Evolutionary conservation across 2,113 vertebrate genomes (phyloP), one percentile per base, ranked within the genome.

Genomic region (Elephas maximus): DNA sequence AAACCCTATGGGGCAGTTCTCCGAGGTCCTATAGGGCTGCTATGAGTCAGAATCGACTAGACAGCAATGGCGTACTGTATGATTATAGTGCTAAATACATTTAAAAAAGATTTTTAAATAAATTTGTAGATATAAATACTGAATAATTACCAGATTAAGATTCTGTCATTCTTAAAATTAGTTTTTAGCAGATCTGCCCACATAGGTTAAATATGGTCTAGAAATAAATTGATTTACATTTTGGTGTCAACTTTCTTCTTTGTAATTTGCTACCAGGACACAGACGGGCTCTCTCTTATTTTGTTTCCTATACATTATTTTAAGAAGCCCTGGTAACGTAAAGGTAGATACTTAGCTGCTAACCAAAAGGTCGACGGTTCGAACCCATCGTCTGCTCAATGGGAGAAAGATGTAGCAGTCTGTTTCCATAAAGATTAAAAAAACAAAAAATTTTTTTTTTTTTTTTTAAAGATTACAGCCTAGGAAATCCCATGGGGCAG

Each of bases 181-280:
- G 48, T 37, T 73, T 90, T 44, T 91, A 57, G 45, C 5, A 37
- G n/a, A 92, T 63, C 28, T 97, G 62, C 48, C 8, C 26, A 57
- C 28, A 78, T 63, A 74, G 45, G 6, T 95, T 91, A 84, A 44
- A 44, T 86, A 28, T 67, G 41, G 26, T 73, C 30, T 83, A 91
- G 57, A 93, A 69, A 74, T 33, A 37, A 90, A 77, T 88, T 82
- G 57, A 65, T 81, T 92, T 93, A 33, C 23, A 62, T 78, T 92
- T 96, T 60, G 12, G 33, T 63, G 24, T 71, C 83, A 80, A 6
- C 17, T 82, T 77, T 73, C 60, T 83, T 69, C 67, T 44, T 71
- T 86, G n/a, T 45, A 51, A 76, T 88, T 89, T 93, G 44, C 7
- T 60, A 33, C 41, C 5, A 89, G n/a, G n/a, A 45, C 23, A 28